Percentiles rank a stretch among this genome's conserved stretches.
Conservation (phyloP, 2,113 vertebrate genomes). For the Ranitomeya imitator region DNA sequence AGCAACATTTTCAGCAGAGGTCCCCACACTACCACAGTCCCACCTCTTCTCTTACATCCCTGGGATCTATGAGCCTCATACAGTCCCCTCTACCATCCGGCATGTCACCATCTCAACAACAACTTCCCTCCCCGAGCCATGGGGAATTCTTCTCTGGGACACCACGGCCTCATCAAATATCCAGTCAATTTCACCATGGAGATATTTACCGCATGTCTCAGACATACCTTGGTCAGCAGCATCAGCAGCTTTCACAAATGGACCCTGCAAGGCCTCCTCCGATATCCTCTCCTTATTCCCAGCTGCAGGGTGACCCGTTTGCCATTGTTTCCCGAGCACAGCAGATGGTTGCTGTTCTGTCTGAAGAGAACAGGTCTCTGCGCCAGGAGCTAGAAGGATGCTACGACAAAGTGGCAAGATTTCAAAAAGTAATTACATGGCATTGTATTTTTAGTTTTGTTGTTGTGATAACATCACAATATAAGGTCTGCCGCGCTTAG, state of each 20-base stretch:
- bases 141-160: conserved; percentile 70
- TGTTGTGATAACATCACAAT: not conserved
- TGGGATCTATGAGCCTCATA: conserved; percentile 87
- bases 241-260: conserved; percentile 71
- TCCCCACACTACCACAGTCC: conserved; percentile 91
- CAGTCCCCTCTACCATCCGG: conserved; percentile 86
- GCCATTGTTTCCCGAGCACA: conserved; percentile 89
- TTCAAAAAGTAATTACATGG: conserved; percentile 84
- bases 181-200: conserved; percentile 76
- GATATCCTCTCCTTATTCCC: conserved; percentile 78
- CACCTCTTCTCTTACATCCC: conserved; percentile 90
- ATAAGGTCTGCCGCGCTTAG: too few species aligned
- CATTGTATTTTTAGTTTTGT: not conserved
- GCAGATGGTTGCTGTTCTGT: conserved; percentile 93
- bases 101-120: conserved; percentile 78
- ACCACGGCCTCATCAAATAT: conserved; percentile 71
- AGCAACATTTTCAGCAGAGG: conserved; percentile 76
- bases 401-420: conserved; percentile 90
- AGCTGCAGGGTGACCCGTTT: conserved; percentile 85
- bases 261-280: conserved; percentile 83
- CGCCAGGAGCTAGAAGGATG: conserved; percentile 91
- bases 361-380: conserved; percentile 88
- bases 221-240: conserved; percentile 67
- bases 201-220: conserved; percentile 72
- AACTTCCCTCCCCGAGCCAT: conserved; percentile 71